Base-by-base conservation (phyloP, 2,888 invertebrate genomes). In the Polyommatus iphigenia region DNA sequence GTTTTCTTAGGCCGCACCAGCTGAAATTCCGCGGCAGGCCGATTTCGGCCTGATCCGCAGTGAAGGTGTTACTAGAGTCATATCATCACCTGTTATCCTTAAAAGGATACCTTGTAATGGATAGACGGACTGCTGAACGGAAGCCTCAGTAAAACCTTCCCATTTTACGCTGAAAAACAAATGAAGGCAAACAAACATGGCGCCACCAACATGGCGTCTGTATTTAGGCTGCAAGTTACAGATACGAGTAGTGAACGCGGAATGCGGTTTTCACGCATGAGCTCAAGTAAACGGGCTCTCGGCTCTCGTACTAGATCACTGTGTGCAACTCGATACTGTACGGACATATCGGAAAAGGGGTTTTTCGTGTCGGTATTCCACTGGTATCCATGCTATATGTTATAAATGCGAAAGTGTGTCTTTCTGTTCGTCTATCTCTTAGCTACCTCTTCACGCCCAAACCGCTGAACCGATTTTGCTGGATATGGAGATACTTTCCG, bases 251-350 rank as follows among this genome's bases (percentile, higher is more conserved):
- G 67, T 41, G 50, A 32, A 54, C 29, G 29, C 8, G 50, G 24
- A 50, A 20, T 24, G 75, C 41, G 50, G 50, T 54, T 54, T 75
- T 54, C 75, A 75, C 75, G 75, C 75, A 75, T 75, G 75, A 54
- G 46, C 24, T 24, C 15, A 15, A 72, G 41, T 10, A 41, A 72
- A 50, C 73, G 73, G 46, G 18, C 72, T 73, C 18, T 18, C 5
- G 18, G 18, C 18, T 46, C 46, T 20, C 46, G 75, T 54, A 24
- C 50, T 73, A 24, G 54, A 54, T 75, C 50, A 29, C 75, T 24
- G 3, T 20, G 13, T 67, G 75, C 75, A 41, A 72, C 72, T 54
- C 54, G 50, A 75, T 46, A 50, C 36, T 18, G 32, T 50, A 18
- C 29, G 50, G 29, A 75, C 24, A 20, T 20, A 72, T 41, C 46